These are phyloP conservation scores for Gephyroberyx darwinii DNA, from an alignment of 2,797 vertebrate species.

Conservation along the genomic window DNA sequence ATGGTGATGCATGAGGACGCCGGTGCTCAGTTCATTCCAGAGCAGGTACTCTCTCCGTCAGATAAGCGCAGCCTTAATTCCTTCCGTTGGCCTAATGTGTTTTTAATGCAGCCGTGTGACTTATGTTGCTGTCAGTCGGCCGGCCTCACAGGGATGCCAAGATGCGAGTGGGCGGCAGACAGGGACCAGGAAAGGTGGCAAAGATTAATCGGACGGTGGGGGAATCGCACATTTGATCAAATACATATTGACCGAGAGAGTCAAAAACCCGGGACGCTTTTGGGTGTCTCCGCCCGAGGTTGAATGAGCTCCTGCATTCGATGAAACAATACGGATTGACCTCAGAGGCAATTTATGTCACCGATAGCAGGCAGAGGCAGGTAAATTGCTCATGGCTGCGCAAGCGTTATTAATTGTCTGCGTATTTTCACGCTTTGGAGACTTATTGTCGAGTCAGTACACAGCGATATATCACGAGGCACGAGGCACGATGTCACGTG, in stretches of 20 bases:
- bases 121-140: conserved; percentile 82
- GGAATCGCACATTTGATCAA: conserved; percentile 75
- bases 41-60: conserved; percentile 73
- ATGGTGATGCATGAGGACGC: conserved; percentile 77
- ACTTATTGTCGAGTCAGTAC: conserved; percentile 29
- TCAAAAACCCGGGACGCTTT: conserved; percentile 34
- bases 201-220: conserved; percentile 75
- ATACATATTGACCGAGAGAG: conserved; percentile 72
- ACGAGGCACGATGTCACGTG: conserved; percentile 19
- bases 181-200: conserved; percentile 67
- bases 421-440: conserved; percentile 36
- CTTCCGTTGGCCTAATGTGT: conserved; percentile 82
- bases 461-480: conserved; percentile 30
- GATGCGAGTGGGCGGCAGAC: conserved; percentile 73
- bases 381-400: conserved; percentile 43
- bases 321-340: conserved; percentile 63
- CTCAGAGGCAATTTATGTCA: conserved; percentile 53
- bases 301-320: conserved; percentile 61
- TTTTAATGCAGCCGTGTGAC: conserved; percentile 85
- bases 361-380: conserved; percentile 36
- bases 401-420: conserved; percentile 52
- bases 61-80: conserved; percentile 80
- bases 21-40: conserved; percentile 62
- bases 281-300: conserved; percentile 29
- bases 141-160: conserved; percentile 71